phyloP scores from a whole-genome alignment of 2,113 vertebrate species.

The Scomber japonicus region DNA sequence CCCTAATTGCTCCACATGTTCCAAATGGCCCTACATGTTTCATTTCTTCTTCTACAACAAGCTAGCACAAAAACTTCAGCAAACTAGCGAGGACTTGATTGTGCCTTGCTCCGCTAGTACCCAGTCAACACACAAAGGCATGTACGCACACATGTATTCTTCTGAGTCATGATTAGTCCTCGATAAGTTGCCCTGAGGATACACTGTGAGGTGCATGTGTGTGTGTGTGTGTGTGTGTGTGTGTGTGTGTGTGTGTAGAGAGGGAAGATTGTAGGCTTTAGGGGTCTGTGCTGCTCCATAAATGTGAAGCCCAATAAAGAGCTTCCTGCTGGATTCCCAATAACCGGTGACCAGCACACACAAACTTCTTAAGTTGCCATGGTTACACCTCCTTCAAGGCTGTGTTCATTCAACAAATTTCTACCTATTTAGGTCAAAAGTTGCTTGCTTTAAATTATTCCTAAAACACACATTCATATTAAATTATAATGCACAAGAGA shows the following conservation, averaged over 20 bases:
- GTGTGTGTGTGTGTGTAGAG: slow-evolving; percentile 25
- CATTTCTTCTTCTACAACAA: slow-evolving; percentile 59
- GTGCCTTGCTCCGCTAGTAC: slow-evolving; percentile 31
- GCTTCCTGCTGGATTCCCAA: slow-evolving; percentile 73
- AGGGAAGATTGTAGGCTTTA: slow-evolving; percentile 26
- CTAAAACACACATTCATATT: neutral
- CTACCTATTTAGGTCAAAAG: slow-evolving; percentile 50
- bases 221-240: slow-evolving; percentile 26
- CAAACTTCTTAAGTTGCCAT: slow-evolving; percentile 57
- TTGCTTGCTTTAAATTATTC: slow-evolving; percentile 20
- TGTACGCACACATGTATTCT: neutral
- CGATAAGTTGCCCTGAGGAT: slow-evolving; percentile 30
- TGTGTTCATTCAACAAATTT: slow-evolving; percentile 40
- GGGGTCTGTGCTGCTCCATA: slow-evolving; percentile 34
- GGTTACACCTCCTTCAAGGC: slow-evolving; percentile 40
- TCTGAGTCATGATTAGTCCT: slow-evolving; percentile 32
- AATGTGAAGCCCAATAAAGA: slow-evolving; percentile 68
- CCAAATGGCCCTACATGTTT: slow-evolving; percentile 72
- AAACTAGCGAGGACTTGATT: neutral
- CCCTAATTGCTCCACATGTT: slow-evolving; percentile 78
- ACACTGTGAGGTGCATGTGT: neutral
- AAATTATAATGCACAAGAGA: neutral
- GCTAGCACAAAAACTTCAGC: slow-evolving; percentile 44
- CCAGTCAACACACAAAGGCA: neutral
- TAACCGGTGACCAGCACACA: slow-evolving; percentile 54